These are phyloP conservation scores for Euclidia mi DNA, from an alignment of 2,888 invertebrate species.

Conservation along the genomic window DNA sequence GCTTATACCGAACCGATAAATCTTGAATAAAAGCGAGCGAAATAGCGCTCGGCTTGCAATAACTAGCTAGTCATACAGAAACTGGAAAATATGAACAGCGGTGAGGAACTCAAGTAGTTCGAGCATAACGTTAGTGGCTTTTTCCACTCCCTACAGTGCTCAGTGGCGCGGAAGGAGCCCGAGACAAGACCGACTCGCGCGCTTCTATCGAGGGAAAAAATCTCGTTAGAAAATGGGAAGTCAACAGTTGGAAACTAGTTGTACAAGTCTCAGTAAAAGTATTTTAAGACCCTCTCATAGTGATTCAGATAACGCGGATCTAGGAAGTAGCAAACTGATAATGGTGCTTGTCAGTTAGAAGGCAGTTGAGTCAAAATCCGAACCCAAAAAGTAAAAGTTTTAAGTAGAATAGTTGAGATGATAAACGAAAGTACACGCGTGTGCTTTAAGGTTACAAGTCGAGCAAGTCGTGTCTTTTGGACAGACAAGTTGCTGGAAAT, in stretches of 20 bases:
- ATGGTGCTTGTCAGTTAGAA: slow-evolving; percentile 55
- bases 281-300: slow-evolving; percentile 63
- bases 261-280: slow-evolving; percentile 70
- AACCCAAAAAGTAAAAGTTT: slow-evolving; percentile 77
- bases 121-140: slow-evolving; percentile 62
- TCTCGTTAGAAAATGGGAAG: slow-evolving; percentile 89
- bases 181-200: slow-evolving; percentile 61
- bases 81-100: slow-evolving; percentile 47
- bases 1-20: background rate
- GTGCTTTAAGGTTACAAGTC: slow-evolving; percentile 45
- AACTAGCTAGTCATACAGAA: slow-evolving; percentile 28
- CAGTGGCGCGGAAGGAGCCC: slow-evolving; percentile 68
- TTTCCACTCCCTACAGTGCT: slow-evolving; percentile 70
- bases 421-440: slow-evolving; percentile 61
- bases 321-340: slow-evolving; percentile 24
- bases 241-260: slow-evolving; percentile 78
- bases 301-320: slow-evolving; percentile 48
- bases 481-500: slow-evolving; percentile 47
- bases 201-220: slow-evolving; percentile 73
- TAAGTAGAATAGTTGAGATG: slow-evolving; percentile 62
- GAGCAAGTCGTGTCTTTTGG: slow-evolving; percentile 51
- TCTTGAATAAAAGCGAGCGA: slow-evolving; percentile 12
- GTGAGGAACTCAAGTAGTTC: slow-evolving; percentile 47
- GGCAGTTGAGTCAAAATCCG: slow-evolving; percentile 62
- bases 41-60: slow-evolving; percentile 19